Percentiles rank a stretch among this genome's conserved stretches.
Conservation (phyloP, 2,113 vertebrate species). For the Mastomys natalensis region DNA sequence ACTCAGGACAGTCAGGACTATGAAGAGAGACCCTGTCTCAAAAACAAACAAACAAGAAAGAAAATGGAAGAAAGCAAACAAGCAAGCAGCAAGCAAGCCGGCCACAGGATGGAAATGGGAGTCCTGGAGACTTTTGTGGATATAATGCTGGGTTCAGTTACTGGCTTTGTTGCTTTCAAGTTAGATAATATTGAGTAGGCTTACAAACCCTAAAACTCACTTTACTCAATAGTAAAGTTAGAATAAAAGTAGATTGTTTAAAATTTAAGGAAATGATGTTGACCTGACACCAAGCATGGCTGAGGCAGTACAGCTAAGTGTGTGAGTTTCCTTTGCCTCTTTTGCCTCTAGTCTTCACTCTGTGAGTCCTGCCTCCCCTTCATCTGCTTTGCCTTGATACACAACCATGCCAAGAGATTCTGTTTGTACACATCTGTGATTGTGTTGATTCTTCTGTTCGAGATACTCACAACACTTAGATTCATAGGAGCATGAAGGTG, state of each 20-base stretch:
- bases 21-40: neutral
- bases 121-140: neutral
- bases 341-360: neutral
- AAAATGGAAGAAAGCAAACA: neutral
- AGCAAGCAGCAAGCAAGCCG: neutral
- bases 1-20: neutral
- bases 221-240: constrained; percentile 7
- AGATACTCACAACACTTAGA: neutral
- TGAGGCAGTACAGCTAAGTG: neutral
- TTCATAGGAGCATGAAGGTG: neutral
- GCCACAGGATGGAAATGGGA: neutral
- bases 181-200: neutral
- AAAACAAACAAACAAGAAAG: neutral
- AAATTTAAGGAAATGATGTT: neutral
- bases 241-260: neutral
- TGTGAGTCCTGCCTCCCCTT: neutral
- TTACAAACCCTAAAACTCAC: constrained; percentile 13
- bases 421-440: neutral
- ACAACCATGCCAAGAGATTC: neutral
- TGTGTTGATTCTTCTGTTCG: neutral
- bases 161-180: constrained; percentile 11
- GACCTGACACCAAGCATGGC: neutral
- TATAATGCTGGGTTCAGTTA: neutral
- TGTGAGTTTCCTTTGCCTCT: neutral
- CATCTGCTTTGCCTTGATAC: neutral